phyloP scores from a whole-genome alignment of 2,797 vertebrate genomes.

The Myotis findleyi region DNA sequence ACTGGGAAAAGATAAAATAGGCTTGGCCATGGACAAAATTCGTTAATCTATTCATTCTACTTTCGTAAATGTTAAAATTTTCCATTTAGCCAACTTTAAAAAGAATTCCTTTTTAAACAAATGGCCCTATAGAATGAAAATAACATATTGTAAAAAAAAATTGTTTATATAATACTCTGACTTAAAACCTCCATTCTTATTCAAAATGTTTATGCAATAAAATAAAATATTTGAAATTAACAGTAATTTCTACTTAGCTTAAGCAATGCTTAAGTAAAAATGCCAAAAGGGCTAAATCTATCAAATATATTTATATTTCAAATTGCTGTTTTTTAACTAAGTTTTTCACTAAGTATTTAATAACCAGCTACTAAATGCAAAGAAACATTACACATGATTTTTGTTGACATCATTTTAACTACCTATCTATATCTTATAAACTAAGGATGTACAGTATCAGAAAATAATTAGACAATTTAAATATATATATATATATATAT shows the following conservation, averaged over 20 bases:
- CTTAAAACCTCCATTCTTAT: background rate
- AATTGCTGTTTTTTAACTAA: background rate
- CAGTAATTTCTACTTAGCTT: background rate
- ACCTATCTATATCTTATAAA: background rate
- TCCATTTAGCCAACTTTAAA: background rate
- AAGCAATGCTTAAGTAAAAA: background rate
- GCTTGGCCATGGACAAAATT: background rate
- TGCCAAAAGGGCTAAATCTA: background rate
- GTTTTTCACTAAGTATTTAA: background rate
- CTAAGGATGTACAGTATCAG: background rate
- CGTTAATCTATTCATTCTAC: background rate
- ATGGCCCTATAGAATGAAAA: background rate
- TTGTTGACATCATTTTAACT: background rate
- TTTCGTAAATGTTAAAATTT: background rate
- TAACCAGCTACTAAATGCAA: background rate
- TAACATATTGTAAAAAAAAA: background rate
- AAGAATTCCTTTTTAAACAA: background rate
- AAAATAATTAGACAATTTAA: background rate
- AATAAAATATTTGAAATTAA: background rate
- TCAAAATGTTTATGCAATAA: background rate
- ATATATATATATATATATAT: background rate
- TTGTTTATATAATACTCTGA: background rate
- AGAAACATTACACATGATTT: background rate
- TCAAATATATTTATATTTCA: background rate
- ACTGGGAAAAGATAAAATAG: background rate